Evolutionary conservation across 2,888 invertebrate genomes (phyloP), one percentile per base, ranked within the genome.

Genomic region (Athripsodes cinereus): DNA sequence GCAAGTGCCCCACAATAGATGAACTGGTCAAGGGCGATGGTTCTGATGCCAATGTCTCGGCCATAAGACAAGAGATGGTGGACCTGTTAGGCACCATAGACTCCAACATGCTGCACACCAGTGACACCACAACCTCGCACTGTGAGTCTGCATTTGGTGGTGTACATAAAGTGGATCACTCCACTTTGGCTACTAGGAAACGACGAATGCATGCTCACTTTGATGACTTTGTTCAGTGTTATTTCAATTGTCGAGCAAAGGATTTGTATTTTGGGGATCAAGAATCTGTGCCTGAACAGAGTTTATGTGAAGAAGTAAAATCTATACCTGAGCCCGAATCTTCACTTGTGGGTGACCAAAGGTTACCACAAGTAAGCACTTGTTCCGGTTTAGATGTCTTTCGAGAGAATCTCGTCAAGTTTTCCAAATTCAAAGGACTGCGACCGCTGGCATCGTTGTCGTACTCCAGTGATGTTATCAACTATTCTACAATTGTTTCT

Each of bases 381-480:
- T 69, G 69, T 58, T 73, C 78, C 2, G 86, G 87, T 1, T 75
- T 91, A 53, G 86, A 88, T 66, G 76, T 86, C 51, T 95, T 96
- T 74, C 82, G 90, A 57, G 89, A 91, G 67, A 92, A 92, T 74
- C 79, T 96, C 54, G 87, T 88, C 0, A 91, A 92, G 69, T 92
- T 94, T 73, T 92, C 92, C 0, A 77, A 87, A 49, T 93, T 88
- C 71, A 87, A 85, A 65, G 83, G 86, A 16, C 77, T 96, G 63
- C 80, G 90, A 11, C 87, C 90, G 18, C 76, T 96, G 6, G 92
- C 95, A 2, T 92, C 93, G 3, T 77, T 96, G 2, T 91, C 91
- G 65, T 96, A 96, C 73, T 91, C 92, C 63, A 88, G 87, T 68
- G 96, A 96, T 72, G 84, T 92, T 54, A 90, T 91, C 70, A 91